Evolutionary conservation across 1,140 invertebrate genomes (phyloP).

Genomic region (Diplogasteroides magnus): DNA sequence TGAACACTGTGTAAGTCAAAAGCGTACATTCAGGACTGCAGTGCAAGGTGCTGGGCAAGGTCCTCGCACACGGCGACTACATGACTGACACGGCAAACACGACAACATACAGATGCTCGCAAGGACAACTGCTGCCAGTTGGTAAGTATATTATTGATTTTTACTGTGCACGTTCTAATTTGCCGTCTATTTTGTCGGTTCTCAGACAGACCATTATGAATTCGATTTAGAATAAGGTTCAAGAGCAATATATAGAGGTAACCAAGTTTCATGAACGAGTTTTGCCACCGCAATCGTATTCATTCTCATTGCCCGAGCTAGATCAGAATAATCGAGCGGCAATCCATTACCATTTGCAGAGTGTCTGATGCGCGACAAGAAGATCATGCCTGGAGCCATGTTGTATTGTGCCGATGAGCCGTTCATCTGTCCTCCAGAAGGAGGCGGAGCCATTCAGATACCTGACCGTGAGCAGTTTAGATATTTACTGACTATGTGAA

Average conservation of each 20-base stretch:
- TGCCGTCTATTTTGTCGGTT: too few relatives aligned
- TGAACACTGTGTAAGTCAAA: too few relatives aligned
- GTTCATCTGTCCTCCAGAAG: neutral
- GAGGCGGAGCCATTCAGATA: neutral
- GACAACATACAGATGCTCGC: neutral
- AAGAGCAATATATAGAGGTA: too few relatives aligned
- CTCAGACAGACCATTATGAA: too few relatives aligned
- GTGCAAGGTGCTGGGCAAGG: neutral
- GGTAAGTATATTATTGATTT: neutral
- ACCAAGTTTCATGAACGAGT: too few relatives aligned
- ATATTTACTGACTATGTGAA: neutral
- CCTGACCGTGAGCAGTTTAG: neutral
- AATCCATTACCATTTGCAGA: too few relatives aligned
- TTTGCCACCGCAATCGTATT: too few relatives aligned
- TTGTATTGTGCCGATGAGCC: neutral
- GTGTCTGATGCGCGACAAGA: neutral
- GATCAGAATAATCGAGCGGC: too few relatives aligned
- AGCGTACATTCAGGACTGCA: neutral
- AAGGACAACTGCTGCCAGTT: neutral
- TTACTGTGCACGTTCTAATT: too few relatives aligned
- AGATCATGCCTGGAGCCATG: neutral
- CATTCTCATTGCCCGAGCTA: too few relatives aligned
- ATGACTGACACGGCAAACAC: neutral
- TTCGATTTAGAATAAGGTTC: too few relatives aligned
- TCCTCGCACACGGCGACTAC: neutral